These are phyloP conservation scores for Danionella dracula DNA, from an alignment of 2,797 vertebrate genomes.

Conservation along the genomic window DNA sequence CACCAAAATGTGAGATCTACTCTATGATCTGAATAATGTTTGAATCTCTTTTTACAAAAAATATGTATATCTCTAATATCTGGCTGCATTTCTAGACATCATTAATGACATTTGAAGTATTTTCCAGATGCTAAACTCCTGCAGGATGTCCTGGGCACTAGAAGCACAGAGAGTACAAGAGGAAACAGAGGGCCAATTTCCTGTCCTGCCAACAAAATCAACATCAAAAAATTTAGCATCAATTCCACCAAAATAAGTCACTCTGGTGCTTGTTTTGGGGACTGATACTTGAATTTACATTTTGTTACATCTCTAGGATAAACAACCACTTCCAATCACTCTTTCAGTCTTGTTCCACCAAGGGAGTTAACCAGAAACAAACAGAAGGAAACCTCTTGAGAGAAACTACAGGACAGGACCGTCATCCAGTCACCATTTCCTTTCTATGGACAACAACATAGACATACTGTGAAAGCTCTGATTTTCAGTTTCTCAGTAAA, in stretches of 20 bases:
- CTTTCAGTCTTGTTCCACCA: conserved; percentile 20
- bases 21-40: too few relatives aligned
- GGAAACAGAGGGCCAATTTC: conserved; percentile 24
- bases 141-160: conserved; percentile 66
- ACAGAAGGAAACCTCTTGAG: conserved; percentile 66
- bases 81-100: not conserved
- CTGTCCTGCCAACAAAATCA: conserved; percentile 45
- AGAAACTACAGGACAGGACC: conserved; percentile 55
- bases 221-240: conserved; percentile 15
- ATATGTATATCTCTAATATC: too few relatives aligned
- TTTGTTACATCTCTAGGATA: conserved; percentile 1
- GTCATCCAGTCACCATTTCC: conserved; percentile 51
- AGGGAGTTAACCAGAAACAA: conserved; percentile 45
- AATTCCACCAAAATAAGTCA: not conserved
- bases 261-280: not conserved
- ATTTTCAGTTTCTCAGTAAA: not conserved
- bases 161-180: conserved; percentile 18
- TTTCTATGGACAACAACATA: conserved; percentile 38
- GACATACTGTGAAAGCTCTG: not conserved
- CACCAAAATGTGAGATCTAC: too few relatives aligned
- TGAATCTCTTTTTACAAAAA: too few relatives aligned
- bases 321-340: conserved; percentile 25
- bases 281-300: not conserved
- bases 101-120: not conserved
- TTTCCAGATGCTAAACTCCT: conserved; percentile 47